phyloP scores from a whole-genome alignment of 2,888 invertebrate genomes.

The Xestoiulus laeticollis region DNA sequence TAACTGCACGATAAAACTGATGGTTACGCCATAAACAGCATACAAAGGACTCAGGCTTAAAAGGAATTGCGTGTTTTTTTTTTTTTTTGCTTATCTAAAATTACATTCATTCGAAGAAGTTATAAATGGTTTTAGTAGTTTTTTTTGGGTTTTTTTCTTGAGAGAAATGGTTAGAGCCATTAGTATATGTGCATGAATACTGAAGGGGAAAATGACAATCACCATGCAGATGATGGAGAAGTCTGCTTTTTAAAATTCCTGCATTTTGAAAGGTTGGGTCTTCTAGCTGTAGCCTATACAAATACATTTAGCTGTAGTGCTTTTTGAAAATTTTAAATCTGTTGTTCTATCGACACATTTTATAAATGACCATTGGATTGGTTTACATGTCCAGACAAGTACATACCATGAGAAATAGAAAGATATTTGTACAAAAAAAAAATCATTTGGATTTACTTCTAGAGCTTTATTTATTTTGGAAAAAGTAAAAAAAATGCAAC shows the following conservation, averaged over 20 bases:
- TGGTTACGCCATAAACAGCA: conserved; percentile 40
- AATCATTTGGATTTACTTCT: too few species aligned
- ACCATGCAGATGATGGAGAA: conserved; percentile 1
- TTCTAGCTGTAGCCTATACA: too few species aligned
- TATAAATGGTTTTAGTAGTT: conserved; percentile 3
- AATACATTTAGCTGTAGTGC: too few species aligned
- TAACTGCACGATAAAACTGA: neutral
- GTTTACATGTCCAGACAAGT: too few species aligned
- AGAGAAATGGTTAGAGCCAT: neutral
- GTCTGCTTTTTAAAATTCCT: conserved; percentile 16
- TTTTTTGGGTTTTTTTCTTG: neutral
- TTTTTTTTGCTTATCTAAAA: conserved; percentile 18
- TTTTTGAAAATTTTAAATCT: too few species aligned
- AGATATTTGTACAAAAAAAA: too few species aligned
- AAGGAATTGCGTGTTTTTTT: conserved; percentile 44
- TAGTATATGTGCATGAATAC: neutral
- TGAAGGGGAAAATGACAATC: neutral
- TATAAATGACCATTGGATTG: too few species aligned
- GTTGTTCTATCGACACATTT: too few species aligned
- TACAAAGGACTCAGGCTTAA: conserved; percentile 31
- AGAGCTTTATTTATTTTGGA: too few species aligned
- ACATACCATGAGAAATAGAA: too few species aligned
- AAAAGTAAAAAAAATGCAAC: too few species aligned
- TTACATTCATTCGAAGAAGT: conserved; percentile 6
- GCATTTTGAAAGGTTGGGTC: neutral